A percentile compares a stretch with the other conserved stretches of the same genome.
Conservation (phyloP, 1,140 invertebrate species). For the Hyles vespertilio region DNA sequence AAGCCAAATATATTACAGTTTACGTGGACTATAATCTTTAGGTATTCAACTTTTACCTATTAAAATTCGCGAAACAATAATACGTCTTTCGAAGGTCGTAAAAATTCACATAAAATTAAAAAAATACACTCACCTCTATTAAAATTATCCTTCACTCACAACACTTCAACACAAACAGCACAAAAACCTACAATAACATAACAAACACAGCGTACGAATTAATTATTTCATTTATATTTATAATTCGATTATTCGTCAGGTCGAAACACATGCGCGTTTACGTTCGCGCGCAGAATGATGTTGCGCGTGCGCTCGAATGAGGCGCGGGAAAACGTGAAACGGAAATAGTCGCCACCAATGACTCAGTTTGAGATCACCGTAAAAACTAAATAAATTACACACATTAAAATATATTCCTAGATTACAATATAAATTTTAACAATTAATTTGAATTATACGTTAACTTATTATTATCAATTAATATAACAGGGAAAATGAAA, state of each 20-base stretch:
- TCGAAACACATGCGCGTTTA: conserved; percentile 41
- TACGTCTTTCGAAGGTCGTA: conserved; percentile 20
- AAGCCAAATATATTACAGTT: too few relatives aligned
- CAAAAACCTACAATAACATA: conserved; percentile 35
- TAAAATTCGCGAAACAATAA: too few relatives aligned
- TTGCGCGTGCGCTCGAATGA: conserved; percentile 37
- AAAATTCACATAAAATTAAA: conserved; percentile 17
- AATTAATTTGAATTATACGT: too few relatives aligned
- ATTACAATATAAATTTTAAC: too few relatives aligned
- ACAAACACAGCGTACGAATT: conserved; percentile 19
- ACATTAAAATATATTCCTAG: background rate
- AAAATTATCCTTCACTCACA: conserved; percentile 17
- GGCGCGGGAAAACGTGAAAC: conserved; percentile 47
- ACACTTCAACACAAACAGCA: conserved; percentile 27
- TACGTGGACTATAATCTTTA: too few relatives aligned
- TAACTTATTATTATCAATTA: too few relatives aligned
- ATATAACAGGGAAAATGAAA: background rate
- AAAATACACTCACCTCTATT: conserved; percentile 23
- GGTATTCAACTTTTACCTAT: too few relatives aligned
- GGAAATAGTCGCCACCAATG: conserved; percentile 26
- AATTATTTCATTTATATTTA: conserved; percentile 14
- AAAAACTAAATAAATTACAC: too few relatives aligned
- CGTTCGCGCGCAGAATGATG: conserved; percentile 59
- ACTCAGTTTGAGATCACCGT: conserved; percentile 2
- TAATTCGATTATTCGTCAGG: conserved; percentile 32